Evolutionary conservation across 1,140 invertebrate genomes (phyloP), one percentile per base, ranked within the genome.

Genomic region (Ceratina australensis): DNA sequence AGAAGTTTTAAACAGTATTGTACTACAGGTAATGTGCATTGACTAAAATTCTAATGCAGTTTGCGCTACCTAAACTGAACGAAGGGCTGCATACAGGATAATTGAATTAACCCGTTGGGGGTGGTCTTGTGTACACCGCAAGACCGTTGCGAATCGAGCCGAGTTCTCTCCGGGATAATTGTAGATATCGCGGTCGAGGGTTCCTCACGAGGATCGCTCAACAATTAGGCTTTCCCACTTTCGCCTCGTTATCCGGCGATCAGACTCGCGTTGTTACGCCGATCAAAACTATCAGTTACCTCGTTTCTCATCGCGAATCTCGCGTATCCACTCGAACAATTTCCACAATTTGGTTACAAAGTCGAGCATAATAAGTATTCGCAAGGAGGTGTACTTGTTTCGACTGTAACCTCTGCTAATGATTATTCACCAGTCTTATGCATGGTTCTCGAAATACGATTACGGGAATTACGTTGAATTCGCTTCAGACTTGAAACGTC

Each of bases 31-130:
- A 42, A 42, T 42, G 33, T 42, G 33, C 33, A 42, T 10, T 42
- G 33, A 10, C 33, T 42, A 42, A 42, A 42, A 42, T 65, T 74
- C 50, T 65, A 74, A 66, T 66, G 72, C 60, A 42, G 65, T 74
- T 42, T 56, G 24, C 61, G 20, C 49, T 24, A 49, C 10, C 42
- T 20, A 42, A 26, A 42, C 33, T 22, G 76, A 49, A 50, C 26
- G 60, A 22, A 59, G n/a, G 67, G 22, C 42, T 61, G 66, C 66
- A 28, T 54, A 60, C 61, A 61, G 64, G 81, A 83, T 83, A 72
- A 81, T 83, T 83, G 74, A 83, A 83, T 83, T 81, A 83, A 57
- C 66, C 33, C 50, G 33, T 42, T 0, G 33, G 33, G 79, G 74
- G 72, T 64, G 77, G 72, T 61, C 71, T 33, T 61, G 54, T 61